phyloP scores from a whole-genome alignment of 2,888 invertebrate species.

The Coecobrya sp. region DNA sequence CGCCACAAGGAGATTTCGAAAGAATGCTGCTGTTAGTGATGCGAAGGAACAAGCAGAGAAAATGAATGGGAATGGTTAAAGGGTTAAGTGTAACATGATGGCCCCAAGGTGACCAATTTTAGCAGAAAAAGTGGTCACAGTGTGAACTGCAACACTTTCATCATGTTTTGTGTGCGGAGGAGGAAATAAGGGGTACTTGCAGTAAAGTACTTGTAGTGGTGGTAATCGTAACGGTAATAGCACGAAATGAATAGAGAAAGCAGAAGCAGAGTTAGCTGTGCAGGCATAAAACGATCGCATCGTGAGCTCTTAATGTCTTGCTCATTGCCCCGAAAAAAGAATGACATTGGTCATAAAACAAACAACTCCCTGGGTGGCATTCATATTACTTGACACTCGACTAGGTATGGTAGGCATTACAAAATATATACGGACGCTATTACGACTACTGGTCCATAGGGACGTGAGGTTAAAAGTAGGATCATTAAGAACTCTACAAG shows the following conservation, averaged over 20 bases:
- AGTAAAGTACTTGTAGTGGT: not conserved
- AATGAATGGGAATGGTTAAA: not conserved
- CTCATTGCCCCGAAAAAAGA: constrained; percentile 61
- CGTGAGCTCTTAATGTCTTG: constrained; percentile 30
- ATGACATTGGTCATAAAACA: constrained; percentile 53
- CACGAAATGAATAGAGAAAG: constrained; percentile 24
- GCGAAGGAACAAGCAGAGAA: not conserved
- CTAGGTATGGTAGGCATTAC: not conserved
- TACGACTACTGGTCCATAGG: not conserved
- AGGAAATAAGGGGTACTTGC: not conserved
- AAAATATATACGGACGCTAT: not conserved
- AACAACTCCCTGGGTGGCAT: constrained; percentile 52
- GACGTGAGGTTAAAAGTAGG: not conserved
- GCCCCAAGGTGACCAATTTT: constrained; percentile 34
- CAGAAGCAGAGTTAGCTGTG: too few species aligned
- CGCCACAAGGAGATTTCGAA: not conserved
- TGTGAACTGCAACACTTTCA: constrained; percentile 44
- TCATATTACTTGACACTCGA: constrained; percentile 39
- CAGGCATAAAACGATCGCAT: not conserved
- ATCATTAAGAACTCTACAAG: constrained; percentile 18
- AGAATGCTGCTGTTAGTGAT: not conserved
- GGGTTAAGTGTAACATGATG: not conserved
- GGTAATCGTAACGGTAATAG: not conserved
- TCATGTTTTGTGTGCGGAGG: not conserved
- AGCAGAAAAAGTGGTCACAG: not conserved